Percentiles rank a stretch among this genome's conserved stretches.
Evolutionary conservation across 1,140 invertebrate species (phyloP).

Genomic region (Potamilus streckersoni): DNA sequence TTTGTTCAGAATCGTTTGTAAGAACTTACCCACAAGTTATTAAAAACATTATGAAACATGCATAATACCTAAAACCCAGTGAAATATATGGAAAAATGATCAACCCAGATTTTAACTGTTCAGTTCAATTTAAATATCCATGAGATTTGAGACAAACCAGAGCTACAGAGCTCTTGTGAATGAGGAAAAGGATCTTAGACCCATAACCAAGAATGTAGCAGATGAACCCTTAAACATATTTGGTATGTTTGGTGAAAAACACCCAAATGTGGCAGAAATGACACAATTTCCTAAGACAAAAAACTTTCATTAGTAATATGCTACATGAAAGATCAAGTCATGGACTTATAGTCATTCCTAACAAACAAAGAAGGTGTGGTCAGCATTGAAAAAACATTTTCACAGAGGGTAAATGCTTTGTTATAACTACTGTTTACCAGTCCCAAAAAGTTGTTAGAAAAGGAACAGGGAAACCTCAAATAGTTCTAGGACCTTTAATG

Average conservation of each 20-base stretch:
- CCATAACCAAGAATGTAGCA: conserved; percentile 7
- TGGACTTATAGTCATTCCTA: conserved; percentile 1
- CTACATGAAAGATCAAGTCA: conserved; percentile 8
- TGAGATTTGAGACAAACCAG: conserved; percentile 6
- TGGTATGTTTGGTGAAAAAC: conserved; percentile 2
- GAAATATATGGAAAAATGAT: not conserved
- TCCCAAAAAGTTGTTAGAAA: conserved; percentile 10
- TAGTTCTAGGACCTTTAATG: conserved; percentile 22
- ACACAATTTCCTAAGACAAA: not conserved
- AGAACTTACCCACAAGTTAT: not conserved
- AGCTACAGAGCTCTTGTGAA: conserved; percentile 10
- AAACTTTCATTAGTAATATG: conserved; percentile 4
- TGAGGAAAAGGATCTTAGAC: not conserved
- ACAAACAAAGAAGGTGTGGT: conserved; percentile 1
- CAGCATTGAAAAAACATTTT: conserved; percentile 17
- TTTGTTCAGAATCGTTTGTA: not conserved
- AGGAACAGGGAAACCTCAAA: conserved; percentile 13
- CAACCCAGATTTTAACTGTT: not conserved
- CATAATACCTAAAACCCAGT: not conserved
- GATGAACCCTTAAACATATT: conserved; percentile 9
- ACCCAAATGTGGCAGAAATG: conserved; percentile 11
- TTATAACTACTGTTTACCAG: conserved; percentile 24
- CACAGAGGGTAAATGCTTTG: conserved; percentile 18
- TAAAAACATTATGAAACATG: not conserved
- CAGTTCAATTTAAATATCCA: not conserved